Base-by-base conservation (phyloP, 2,888 invertebrate species). In the Dexiosoma caninum region DNA sequence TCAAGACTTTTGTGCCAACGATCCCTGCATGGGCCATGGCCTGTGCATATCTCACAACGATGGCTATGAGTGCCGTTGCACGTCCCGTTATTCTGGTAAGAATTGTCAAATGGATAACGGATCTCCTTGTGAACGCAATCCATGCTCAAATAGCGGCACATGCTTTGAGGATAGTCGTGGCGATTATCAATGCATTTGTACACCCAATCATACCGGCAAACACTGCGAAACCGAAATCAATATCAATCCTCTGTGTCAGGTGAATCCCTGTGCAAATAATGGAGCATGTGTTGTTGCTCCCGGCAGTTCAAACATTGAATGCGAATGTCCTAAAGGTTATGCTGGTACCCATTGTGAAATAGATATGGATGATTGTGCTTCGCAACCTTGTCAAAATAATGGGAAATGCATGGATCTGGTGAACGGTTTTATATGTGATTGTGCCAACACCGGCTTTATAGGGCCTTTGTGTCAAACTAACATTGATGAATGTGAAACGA, bases 61-160 rank as follows among this genome's bases (percentile, higher is more conserved):
- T 87, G 86, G 93, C 81, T 97, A 96, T 90, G 94, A 95, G 87
- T 97, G 97, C 90, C 93, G 93, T 88, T 97, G 97, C 91, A 92
- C 94, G 75, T 94, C 95, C 35, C 93, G 96, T 70, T 97, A 95
- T 90, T 93, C 95, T 70, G 97, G 97, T 84, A 95, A 95, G 91
- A 96, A 96, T 91, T 97, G 97, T 91, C 94, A 96, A 90, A 93
- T 94, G 89, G 95, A 96, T 90, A 92, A 92, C 88, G 95, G 95
- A 62, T 92, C 94, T 83, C 95, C 95, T 0, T 96, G 96, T 87
- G 90, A 90, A 69, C 93, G 92, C 55, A 91, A 90, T 81, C 93
- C 94, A 10, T 98, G 98, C 88, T 91, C 91, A 82, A 94, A 97
- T 91, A 93, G 92, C 51, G 97, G 94, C 6, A 92, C 91, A 32